These are phyloP conservation scores for Burhinus bistriatus DNA, from an alignment of 2,113 vertebrate genomes.

Conservation along the genomic window DNA sequence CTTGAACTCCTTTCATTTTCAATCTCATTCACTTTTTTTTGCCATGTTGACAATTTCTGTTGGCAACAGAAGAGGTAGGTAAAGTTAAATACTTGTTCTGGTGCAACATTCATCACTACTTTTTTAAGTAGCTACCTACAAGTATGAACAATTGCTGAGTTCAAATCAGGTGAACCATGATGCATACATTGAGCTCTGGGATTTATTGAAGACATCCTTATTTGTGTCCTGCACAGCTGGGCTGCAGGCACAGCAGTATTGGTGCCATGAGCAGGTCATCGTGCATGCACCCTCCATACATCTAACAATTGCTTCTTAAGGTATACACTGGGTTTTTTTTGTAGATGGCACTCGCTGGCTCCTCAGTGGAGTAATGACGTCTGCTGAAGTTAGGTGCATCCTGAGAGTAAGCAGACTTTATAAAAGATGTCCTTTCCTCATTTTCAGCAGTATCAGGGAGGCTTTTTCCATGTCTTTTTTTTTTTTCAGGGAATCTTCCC, in stretches of 20 bases:
- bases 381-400: neutral
- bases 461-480: neutral
- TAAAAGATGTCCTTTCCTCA: neutral
- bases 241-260: neutral
- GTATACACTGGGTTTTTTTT: neutral
- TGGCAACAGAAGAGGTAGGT: neutral
- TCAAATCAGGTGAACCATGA: neutral
- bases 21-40: neutral
- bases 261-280: neutral
- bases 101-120: neutral
- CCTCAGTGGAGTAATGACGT: neutral
- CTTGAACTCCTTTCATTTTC: neutral
- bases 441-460: neutral
- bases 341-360: neutral
- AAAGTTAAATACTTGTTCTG: neutral
- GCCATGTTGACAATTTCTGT: neutral
- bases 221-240: neutral
- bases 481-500: neutral
- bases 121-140: neutral
- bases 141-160: neutral
- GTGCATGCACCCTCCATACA: neutral
- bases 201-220: neutral
- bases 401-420: no score
- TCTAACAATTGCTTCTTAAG: neutral
- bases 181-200: neutral